Evolutionary conservation across 1,140 invertebrate species (phyloP).

Genomic region (Marisa cornuarietis): DNA sequence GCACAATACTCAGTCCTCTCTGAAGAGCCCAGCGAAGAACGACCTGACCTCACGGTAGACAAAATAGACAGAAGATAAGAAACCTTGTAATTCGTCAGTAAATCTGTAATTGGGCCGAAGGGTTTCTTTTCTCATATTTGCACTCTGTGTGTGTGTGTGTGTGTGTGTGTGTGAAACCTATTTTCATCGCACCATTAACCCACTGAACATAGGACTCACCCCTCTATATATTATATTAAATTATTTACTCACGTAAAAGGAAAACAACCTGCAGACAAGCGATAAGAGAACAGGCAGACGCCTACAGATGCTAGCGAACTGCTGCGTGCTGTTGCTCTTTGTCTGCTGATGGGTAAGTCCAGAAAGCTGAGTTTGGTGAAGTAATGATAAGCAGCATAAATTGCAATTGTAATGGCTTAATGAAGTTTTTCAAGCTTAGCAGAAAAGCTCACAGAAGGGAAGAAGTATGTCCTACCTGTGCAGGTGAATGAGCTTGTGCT

Average conservation of each 20-base stretch:
- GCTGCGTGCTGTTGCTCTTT: too few relatives aligned
- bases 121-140: neutral
- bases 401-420: too few relatives aligned
- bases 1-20: slow-evolving; percentile 79
- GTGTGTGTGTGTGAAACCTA: neutral
- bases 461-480: neutral
- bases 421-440: neutral
- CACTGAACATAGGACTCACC: neutral
- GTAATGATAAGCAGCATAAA: neutral
- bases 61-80: neutral
- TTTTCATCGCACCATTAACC: too few relatives aligned
- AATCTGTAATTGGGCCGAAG: neutral
- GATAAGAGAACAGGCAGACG: neutral
- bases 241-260: neutral
- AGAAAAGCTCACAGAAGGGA: neutral
- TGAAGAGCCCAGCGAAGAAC: slow-evolving; percentile 73
- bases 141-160: slow-evolving; percentile 6
- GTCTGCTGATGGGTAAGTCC: too few relatives aligned
- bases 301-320: neutral
- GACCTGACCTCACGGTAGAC: slow-evolving; percentile 68
- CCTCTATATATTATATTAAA: neutral
- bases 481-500: neutral
- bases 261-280: neutral
- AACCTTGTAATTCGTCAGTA: neutral
- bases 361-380: too few relatives aligned